Evolutionary conservation across 2,888 invertebrate species (phyloP), one percentile per base, ranked within the genome.

Genomic region (Pollenia labialis): DNA sequence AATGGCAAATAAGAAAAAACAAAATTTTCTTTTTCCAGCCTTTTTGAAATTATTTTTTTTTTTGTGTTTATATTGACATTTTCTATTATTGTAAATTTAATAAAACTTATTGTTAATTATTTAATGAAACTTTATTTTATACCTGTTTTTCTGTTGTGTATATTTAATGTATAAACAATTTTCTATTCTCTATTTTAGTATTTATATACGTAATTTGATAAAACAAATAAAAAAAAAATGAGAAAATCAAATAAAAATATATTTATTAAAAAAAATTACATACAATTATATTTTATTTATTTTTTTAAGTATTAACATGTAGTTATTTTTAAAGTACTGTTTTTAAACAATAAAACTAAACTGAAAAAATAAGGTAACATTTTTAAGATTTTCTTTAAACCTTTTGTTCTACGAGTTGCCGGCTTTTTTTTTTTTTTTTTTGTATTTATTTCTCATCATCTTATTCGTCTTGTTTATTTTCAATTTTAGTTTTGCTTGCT

Each of bases 351-450:
- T 40, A 46, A 68, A 56, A 48, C n/a, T 52, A 75, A 69, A 68
- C 11, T 48, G 44, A 40, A 81, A 72, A 42, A 48, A 11, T 46
- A 32, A 68, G 32, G 6, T 6, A 6, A 32, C 0, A 32, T 60
- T 60, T 74, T 72, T 16, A 81, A 58, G 16, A 75, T 46, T 60
- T 62, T 42, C 16, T 18, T 71, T 40, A 75, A 82, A 48, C 23
- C 14, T 69, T 10, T 79, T 77, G 54, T 48, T 75, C n/a, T 72
- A 32, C 32, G 72, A 54, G 23, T 44, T 64, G 18, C 46, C 50
- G 48, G 69, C 62, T 69, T 46, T 1, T 56, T 83, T 10, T 64
- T 50, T 40, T 32, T 16, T 58, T 42, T 18, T 80, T 79, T 40
- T 8, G 14, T 52, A 42, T 48, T 10, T 12, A 50, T 44, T 32